Evolutionary conservation across 2,888 invertebrate species (phyloP), one percentile per base, ranked within the genome.

Genomic region (Andrena minutula): DNA sequence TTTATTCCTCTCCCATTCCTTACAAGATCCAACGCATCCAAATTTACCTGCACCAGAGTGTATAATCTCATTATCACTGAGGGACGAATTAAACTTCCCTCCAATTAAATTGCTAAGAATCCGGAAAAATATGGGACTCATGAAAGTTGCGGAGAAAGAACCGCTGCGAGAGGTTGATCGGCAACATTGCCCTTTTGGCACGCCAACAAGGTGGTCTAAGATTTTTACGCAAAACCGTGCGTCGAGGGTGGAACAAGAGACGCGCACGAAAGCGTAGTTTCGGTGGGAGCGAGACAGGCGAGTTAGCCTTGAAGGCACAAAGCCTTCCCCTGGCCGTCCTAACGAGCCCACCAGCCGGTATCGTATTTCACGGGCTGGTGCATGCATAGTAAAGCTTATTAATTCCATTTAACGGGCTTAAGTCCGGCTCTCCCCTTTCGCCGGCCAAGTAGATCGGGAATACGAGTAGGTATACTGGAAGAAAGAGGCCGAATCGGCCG

Each of bases 371-470:
- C 90, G 90, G 90, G 85, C 90, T 90, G 90, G 90, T 92, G 91
- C 90, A 90, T 92, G 90, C 91, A 92, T 90, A 91, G 90, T 90
- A 91, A 90, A 92, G 92, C 92, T 93, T 92, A 92, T 92, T 93
- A 93, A 92, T 93, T 93, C 91, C 91, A 92, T 92, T 92, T 91
- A 91, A 91, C 90, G 89, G 90, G 89, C 90, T 92, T 90, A 90
- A 91, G 90, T 91, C 89, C 88, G 86, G 79, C 89, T 86, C 84
- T 76, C 84, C 79, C 83, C 76, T 73, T 82, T 82, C 79, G 68
- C 75, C 66, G 66, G 86, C 86, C 82, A 90, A 90, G 89, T 91
- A 89, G 89, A 91, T 91, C 90, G 87, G 86, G 86, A 90, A 90
- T 88, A 90, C 87, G 88, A 89, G 88, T 85, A 89, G 86, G 86